These are phyloP conservation scores for Nasua narica DNA, from an alignment of 2,797 vertebrate genomes.

Conservation along the genomic window DNA sequence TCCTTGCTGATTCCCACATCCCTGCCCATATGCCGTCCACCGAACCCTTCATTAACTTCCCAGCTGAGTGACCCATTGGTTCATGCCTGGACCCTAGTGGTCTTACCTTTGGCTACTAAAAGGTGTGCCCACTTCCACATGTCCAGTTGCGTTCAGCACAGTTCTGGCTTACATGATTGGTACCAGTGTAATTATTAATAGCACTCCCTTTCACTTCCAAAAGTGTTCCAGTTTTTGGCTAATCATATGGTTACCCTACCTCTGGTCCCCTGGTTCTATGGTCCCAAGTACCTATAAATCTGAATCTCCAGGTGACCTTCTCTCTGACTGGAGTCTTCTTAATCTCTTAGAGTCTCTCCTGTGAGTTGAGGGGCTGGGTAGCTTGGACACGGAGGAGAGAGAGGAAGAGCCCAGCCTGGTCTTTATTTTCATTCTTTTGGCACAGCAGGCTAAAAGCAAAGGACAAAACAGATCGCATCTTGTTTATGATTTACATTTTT, in stretches of 20 bases:
- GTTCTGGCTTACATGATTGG: neutral
- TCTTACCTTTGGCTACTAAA: neutral
- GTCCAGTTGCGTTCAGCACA: neutral
- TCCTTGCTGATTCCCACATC: neutral
- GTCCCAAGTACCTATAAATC: neutral
- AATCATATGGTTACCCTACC: neutral
- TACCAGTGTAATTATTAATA: neutral
- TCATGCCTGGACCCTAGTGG: neutral
- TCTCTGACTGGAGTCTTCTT: neutral
- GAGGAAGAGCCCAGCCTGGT: neutral
- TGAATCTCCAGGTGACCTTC: neutral
- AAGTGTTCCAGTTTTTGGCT: neutral
- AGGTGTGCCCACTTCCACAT: neutral
- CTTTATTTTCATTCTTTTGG: neutral
- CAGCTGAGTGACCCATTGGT: neutral
- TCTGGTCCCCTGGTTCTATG: neutral
- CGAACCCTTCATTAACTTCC: neutral
- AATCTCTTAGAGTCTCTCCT: neutral
- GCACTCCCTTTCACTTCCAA: neutral
- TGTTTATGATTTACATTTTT: slow-evolving; percentile 64
- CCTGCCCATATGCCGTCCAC: neutral
- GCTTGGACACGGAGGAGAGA: neutral
- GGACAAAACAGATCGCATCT: slow-evolving; percentile 8
- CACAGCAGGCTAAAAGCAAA: neutral
- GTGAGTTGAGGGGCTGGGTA: neutral